These are phyloP conservation scores for Brachypterus glaber DNA, from an alignment of 2,888 invertebrate species.

Conservation along the genomic window DNA sequence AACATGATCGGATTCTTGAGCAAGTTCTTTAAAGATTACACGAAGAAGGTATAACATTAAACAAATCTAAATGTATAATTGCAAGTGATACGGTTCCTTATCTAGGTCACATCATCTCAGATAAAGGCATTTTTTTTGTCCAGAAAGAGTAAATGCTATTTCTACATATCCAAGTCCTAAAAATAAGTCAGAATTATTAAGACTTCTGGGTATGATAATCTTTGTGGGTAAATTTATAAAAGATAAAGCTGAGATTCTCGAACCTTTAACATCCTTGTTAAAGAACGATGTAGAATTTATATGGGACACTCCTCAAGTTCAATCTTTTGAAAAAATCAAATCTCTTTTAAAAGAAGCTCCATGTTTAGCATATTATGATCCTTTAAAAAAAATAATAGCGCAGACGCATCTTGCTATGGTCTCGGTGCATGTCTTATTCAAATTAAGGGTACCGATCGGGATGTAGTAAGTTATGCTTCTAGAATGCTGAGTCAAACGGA, in stretches of 20 bases:
- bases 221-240: constrained; percentile 10
- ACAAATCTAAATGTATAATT: constrained; percentile 27
- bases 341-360: constrained; percentile 7
- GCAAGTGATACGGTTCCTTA: constrained; percentile 20
- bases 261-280: constrained; percentile 8
- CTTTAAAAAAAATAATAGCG: constrained; percentile 1
- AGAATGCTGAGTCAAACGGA: constrained; percentile 7
- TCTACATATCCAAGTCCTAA: constrained; percentile 18
- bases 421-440: constrained; percentile 11
- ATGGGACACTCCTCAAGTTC: constrained; percentile 11
- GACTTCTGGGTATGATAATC: constrained; percentile 13
- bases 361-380: constrained; percentile 7
- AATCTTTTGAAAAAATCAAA: constrained; percentile 10
- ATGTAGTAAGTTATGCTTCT: constrained; percentile 13
- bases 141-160: constrained; percentile 19
- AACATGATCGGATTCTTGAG: constrained; percentile 20
- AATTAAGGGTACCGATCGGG: constrained; percentile 1
- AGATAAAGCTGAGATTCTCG: constrained; percentile 9
- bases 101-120: constrained; percentile 25
- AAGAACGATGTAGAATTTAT: constrained; percentile 6
- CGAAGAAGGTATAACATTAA: constrained; percentile 23
- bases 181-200: constrained; percentile 20
- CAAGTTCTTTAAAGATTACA: constrained; percentile 20
- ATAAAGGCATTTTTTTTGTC: constrained; percentile 18
- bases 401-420: constrained; percentile 12